phyloP scores from a whole-genome alignment of 2,113 vertebrate species.

The Delphinapterus leucas region DNA sequence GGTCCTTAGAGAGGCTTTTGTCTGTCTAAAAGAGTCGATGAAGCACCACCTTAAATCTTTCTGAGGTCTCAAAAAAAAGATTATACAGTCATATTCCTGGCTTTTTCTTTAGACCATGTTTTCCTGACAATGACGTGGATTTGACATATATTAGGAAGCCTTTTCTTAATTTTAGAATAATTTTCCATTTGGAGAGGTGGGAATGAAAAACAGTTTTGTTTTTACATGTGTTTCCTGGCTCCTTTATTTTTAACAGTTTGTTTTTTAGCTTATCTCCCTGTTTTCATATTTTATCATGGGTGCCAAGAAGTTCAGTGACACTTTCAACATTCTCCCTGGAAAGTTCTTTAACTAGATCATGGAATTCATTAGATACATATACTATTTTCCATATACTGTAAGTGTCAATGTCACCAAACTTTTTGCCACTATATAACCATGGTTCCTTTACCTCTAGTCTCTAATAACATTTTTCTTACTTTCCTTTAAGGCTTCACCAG shows the following conservation, averaged over 20 bases:
- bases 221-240: not conserved
- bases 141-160: not conserved
- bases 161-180: slow-evolving; percentile 18
- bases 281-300: not conserved
- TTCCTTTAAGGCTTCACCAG: not conserved
- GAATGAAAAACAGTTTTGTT: not conserved
- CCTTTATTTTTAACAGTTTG: not conserved
- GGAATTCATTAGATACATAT: not conserved
- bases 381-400: not conserved
- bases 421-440: not conserved
- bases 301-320: not conserved
- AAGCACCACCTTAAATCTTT: not conserved
- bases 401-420: not conserved
- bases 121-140: not conserved
- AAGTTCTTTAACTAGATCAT: not conserved
- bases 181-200: not conserved
- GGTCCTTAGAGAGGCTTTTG: not conserved
- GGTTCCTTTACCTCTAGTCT: not conserved
- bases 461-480: not conserved
- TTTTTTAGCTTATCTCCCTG: not conserved
- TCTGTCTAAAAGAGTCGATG: not conserved
- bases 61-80: not conserved
- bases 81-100: not conserved
- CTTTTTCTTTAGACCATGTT: not conserved
- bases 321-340: not conserved